Conservation (phyloP, 2,797 vertebrate species). For the Poeciliopsis gracilis region DNA sequence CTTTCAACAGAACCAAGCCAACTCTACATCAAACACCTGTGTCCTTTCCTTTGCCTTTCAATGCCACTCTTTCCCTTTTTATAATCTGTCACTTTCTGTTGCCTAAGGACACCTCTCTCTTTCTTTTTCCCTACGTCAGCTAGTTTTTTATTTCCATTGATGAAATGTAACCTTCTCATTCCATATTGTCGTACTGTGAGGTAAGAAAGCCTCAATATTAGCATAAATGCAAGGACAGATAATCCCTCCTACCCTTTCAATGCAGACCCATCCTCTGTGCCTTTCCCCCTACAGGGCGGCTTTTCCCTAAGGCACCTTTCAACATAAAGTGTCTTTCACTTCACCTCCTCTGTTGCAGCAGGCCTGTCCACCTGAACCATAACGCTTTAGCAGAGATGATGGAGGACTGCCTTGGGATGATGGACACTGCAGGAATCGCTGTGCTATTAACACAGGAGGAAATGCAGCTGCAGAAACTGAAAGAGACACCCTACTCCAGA, state of each 20-base stretch:
- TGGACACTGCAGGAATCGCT: conserved; percentile 38
- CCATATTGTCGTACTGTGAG: conserved; percentile 20
- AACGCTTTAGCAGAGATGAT: conserved; percentile 70
- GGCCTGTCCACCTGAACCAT: conserved; percentile 59
- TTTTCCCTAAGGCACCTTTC: conserved; percentile 29
- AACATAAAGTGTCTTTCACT: conserved; percentile 68
- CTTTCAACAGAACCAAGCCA: conserved; percentile 26
- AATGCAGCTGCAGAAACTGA: conserved; percentile 9
- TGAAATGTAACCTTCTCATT: conserved; percentile 30
- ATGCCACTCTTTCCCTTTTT: conserved; percentile 21
- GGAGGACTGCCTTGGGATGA: conserved; percentile 53
- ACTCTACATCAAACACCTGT: conserved; percentile 47
- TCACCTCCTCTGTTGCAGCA: conserved; percentile 60
- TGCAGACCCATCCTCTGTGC: conserved; percentile 28
- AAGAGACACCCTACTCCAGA: background rate
- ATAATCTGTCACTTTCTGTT: conserved; percentile 12
- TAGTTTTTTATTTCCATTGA: conserved; percentile 23
- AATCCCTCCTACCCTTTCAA: conserved; percentile 44
- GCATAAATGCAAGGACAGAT: conserved; percentile 68
- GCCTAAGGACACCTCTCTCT: conserved; percentile 17
- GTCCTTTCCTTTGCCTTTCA: conserved; percentile 48
- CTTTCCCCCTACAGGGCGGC: conserved; percentile 11
- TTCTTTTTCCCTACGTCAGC: conserved; percentile 41
- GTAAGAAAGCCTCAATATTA: conserved; percentile 42
- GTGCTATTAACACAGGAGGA: conserved; percentile 53